These are phyloP conservation scores for Gambusia affinis DNA, from an alignment of 2,113 vertebrate genomes.

Conservation along the genomic window DNA sequence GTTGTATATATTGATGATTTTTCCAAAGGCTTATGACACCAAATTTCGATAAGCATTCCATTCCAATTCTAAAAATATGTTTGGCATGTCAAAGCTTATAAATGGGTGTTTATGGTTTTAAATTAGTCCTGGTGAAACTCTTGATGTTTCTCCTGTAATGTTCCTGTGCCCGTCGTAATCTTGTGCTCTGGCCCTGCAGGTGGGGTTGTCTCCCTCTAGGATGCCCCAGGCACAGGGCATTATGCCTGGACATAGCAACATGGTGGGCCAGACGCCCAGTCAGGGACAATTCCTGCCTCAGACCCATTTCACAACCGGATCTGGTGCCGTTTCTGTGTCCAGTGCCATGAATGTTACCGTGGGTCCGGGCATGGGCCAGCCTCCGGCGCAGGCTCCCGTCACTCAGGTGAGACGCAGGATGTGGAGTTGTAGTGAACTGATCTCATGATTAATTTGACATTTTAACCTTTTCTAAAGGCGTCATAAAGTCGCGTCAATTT, in stretches of 20 bases:
- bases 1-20: no score
- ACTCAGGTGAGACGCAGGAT: slow-evolving; percentile 67
- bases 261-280: slow-evolving; percentile 88
- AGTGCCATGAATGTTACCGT: slow-evolving; percentile 88
- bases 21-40: no score
- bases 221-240: slow-evolving; percentile 93
- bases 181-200: slow-evolving; percentile 72
- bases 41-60: no score
- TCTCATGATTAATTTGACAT: background rate
- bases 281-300: slow-evolving; percentile 92
- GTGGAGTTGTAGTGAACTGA: background rate
- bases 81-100: no score
- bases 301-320: slow-evolving; percentile 84
- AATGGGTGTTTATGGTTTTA: no score
- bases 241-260: slow-evolving; percentile 86
- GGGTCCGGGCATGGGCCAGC: slow-evolving; percentile 85
- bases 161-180: background rate
- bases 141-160: background rate
- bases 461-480: background rate
- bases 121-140: background rate
- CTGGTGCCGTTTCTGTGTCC: slow-evolving; percentile 75
- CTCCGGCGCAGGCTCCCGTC: slow-evolving; percentile 86
- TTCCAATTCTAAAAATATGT: no score
- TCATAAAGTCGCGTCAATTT: slow-evolving; percentile 2
- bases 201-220: slow-evolving; percentile 95